Percentiles rank a stretch among this genome's conserved stretches.
Evolutionary conservation across 2,888 invertebrate genomes (phyloP).

Genomic region (Agrenia bidenticulata): DNA sequence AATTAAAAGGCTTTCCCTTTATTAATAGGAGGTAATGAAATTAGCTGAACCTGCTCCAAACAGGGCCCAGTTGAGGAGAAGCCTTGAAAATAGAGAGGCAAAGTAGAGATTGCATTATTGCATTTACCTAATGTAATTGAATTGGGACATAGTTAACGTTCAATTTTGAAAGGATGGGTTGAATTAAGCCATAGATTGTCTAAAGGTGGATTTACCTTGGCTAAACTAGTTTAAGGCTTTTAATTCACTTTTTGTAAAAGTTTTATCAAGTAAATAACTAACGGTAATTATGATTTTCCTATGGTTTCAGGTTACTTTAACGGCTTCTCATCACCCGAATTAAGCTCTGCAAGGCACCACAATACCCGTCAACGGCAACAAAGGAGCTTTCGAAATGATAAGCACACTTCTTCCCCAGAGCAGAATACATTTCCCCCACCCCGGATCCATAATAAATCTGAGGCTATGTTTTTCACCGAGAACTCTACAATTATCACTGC

Average conservation of each 20-base stretch:
- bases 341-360: not conserved
- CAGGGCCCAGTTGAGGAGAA: too few relatives aligned
- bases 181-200: too few relatives aligned
- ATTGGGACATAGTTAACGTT: too few relatives aligned
- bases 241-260: too few relatives aligned
- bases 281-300: too few relatives aligned
- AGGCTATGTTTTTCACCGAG: conserved; percentile 69
- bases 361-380: conserved; percentile 2
- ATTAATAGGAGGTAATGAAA: conserved; percentile 14
- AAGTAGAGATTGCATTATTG: too few relatives aligned
- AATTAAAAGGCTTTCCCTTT: conserved; percentile 7
- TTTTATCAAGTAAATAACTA: too few relatives aligned
- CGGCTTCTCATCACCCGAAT: not conserved
- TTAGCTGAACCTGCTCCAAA: not conserved
- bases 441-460: conserved; percentile 30
- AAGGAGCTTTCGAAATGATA: conserved; percentile 45
- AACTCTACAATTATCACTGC: conserved; percentile 79
- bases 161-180: too few relatives aligned
- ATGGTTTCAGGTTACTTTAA: conserved; percentile 1
- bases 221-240: too few relatives aligned
- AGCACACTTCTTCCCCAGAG: conserved; percentile 26
- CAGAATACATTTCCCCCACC: conserved; percentile 18
- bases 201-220: too few relatives aligned
- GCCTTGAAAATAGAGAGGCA: too few relatives aligned
- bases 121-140: too few relatives aligned